These are phyloP conservation scores for Leucania comma DNA, from an alignment of 2,888 invertebrate species.

Conservation along the genomic window DNA sequence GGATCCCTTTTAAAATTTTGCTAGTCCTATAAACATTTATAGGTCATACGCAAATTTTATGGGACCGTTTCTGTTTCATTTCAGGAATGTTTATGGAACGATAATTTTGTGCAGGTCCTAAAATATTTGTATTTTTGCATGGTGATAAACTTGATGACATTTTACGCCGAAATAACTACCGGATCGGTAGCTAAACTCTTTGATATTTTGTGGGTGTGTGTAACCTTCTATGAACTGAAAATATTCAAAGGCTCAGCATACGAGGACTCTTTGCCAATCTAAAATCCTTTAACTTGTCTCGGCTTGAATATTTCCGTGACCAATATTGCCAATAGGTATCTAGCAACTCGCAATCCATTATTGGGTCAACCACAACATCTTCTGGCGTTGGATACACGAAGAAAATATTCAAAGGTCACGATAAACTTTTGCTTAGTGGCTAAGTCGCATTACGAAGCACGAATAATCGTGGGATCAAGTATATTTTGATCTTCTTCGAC, in stretches of 20 bases:
- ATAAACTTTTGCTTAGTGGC: neutral
- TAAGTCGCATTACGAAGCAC: neutral
- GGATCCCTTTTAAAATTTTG: constrained; percentile 23
- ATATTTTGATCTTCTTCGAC: neutral
- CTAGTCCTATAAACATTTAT: neutral
- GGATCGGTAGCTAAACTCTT: neutral
- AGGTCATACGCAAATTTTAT: constrained; percentile 11
- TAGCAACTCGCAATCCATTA: neutral
- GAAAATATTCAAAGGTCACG: neutral
- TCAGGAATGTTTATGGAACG: neutral
- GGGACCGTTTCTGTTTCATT: neutral
- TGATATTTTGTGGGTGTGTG: neutral
- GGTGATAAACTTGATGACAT: neutral
- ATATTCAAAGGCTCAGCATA: neutral
- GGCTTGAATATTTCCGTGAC: too few relatives aligned
- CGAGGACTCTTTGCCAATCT: neutral
- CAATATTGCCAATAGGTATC: too few relatives aligned
- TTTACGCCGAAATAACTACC: neutral
- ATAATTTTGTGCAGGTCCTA: neutral
- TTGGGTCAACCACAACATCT: neutral
- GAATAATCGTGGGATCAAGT: neutral
- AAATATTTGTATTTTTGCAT: constrained; percentile 12
- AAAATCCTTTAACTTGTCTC: neutral
- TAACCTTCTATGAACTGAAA: neutral
- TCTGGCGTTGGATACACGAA: neutral